These are phyloP conservation scores for Atta colombica DNA, from an alignment of 1,140 invertebrate species.

Conservation along the genomic window DNA sequence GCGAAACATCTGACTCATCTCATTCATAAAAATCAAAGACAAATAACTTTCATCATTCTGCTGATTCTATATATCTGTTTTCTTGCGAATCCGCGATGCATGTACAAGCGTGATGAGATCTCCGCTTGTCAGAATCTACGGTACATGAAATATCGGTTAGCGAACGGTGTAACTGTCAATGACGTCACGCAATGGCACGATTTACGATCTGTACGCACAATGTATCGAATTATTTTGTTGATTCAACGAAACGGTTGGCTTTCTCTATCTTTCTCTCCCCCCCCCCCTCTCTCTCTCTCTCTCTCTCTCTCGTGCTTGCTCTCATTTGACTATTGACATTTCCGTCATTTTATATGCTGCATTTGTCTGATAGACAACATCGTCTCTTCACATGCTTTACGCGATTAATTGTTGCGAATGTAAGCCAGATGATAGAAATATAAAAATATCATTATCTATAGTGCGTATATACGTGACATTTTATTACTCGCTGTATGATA, in stretches of 20 bases:
- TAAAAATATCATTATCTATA: slow-evolving; percentile 35
- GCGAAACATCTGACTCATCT: neutral
- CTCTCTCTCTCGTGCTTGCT: neutral
- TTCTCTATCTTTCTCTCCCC: neutral
- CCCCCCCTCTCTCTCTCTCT: too few relatives aligned
- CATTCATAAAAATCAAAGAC: neutral
- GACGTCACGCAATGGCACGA: slow-evolving; percentile 32
- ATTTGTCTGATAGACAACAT: slow-evolving; percentile 17
- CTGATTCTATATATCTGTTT: neutral
- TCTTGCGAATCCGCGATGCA: slow-evolving; percentile 16
- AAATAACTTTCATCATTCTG: neutral
- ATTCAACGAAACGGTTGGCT: slow-evolving; percentile 65
- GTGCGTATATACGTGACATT: neutral
- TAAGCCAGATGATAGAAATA: neutral
- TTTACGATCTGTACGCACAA: slow-evolving; percentile 49
- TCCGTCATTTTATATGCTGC: slow-evolving; percentile 25
- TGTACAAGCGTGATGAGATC: slow-evolving; percentile 15
- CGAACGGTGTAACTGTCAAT: slow-evolving; percentile 35
- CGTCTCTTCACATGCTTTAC: neutral
- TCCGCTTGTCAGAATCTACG: slow-evolving; percentile 16
- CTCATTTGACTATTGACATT: slow-evolving; percentile 58
- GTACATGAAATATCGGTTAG: slow-evolving; percentile 60
- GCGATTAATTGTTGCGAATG: slow-evolving; percentile 35
- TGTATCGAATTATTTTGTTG: slow-evolving; percentile 70
- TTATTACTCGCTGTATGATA: neutral